phyloP scores from a whole-genome alignment of 2,888 invertebrate genomes.

The Hirtodrosophila histrioides region DNA sequence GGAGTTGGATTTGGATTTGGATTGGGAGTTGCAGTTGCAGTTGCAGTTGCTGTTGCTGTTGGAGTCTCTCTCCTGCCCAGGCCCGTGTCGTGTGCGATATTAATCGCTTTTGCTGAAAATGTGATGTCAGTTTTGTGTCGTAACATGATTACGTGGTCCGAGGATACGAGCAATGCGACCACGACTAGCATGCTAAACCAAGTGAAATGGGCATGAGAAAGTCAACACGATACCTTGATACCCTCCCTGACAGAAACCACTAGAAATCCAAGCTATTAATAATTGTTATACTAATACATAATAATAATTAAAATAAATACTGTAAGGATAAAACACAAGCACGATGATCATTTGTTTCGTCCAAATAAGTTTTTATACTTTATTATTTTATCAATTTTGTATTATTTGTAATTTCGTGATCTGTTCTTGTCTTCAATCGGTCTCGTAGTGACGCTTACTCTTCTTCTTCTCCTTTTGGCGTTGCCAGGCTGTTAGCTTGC shows the following conservation, averaged over 20 bases:
- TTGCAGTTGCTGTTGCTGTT: background rate
- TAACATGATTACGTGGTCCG: constrained; percentile 79
- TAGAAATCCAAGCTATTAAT: background rate
- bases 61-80: constrained; percentile 28
- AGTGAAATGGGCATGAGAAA: constrained; percentile 14
- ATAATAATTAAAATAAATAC: too few species aligned
- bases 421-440: too few species aligned
- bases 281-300: too few species aligned
- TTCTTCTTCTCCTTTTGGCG: too few species aligned
- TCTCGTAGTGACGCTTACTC: too few species aligned
- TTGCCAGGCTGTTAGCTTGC: too few species aligned
- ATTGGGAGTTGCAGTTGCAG: background rate
- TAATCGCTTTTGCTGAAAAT: constrained; percentile 81
- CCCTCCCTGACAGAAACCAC: constrained; percentile 14
- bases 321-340: too few species aligned
- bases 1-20: constrained; percentile 10
- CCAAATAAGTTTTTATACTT: too few species aligned
- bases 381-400: too few species aligned
- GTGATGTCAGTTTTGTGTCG: constrained; percentile 81
- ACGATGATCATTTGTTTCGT: too few species aligned
- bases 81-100: constrained; percentile 77
- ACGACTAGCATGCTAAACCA: constrained; percentile 17
- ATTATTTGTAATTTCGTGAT: too few species aligned
- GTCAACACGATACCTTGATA: constrained; percentile 5
- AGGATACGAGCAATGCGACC: constrained; percentile 43